A percentile compares a stretch with the other conserved stretches of the same genome.
phyloP scores from a whole-genome alignment of 2,888 invertebrate genomes.

The Uloborus plumipes region DNA sequence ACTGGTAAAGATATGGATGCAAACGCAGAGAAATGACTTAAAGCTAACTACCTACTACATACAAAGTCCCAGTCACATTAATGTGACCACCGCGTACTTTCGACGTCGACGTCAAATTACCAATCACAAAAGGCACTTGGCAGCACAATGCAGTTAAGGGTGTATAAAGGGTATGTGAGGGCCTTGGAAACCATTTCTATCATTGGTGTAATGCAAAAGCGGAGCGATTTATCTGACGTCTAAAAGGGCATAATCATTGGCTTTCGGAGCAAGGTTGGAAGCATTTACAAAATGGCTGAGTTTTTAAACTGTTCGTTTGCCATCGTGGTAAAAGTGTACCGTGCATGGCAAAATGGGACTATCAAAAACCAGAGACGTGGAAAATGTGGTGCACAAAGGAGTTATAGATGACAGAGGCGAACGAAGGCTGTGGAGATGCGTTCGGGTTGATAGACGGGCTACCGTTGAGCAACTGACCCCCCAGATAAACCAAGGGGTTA shows the following conservation, averaged over 20 bases:
- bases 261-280: constrained; percentile 23
- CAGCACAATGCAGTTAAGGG: constrained; percentile 19
- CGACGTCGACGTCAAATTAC: constrained; percentile 24
- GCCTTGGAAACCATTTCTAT: constrained; percentile 17
- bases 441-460: no score
- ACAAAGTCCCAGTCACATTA: constrained; percentile 7
- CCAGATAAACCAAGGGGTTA: no score
- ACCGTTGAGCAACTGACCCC: no score
- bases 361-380: constrained; percentile 11
- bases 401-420: no score
- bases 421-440: no score
- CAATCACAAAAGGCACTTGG: constrained; percentile 51
- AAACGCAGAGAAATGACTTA: no score
- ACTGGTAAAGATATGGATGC: no score
- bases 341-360: constrained; percentile 30
- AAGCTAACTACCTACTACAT: no score
- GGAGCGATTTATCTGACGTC: constrained; percentile 18
- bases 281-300: constrained; percentile 24
- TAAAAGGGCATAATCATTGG: constrained; percentile 23
- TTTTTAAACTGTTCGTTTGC: constrained; percentile 28
- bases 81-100: constrained; percentile 24
- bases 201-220: constrained; percentile 12
- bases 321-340: constrained; percentile 15
- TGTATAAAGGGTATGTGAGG: constrained; percentile 28
- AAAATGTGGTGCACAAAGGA: constrained; percentile 27